Evolutionary conservation across 2,113 vertebrate genomes (phyloP).

Genomic region (Brachypodius melanocephalos): DNA sequence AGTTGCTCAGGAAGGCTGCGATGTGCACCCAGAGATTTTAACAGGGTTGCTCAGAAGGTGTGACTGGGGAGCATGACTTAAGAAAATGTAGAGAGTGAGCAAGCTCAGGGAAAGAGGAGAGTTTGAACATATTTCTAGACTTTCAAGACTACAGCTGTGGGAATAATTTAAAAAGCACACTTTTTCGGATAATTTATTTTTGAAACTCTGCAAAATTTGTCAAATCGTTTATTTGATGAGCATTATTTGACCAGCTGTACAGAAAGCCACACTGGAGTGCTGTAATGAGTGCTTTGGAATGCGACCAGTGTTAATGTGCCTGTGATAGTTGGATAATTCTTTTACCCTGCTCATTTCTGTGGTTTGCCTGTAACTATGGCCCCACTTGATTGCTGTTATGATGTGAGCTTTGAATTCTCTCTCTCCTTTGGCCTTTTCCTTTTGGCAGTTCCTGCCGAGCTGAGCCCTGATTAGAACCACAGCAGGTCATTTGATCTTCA

Average conservation of each 20-base stretch:
- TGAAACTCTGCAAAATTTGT: constrained; percentile 47
- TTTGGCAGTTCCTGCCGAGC: constrained; percentile 53
- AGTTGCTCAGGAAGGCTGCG: neutral
- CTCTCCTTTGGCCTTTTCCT: constrained; percentile 65
- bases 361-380: constrained; percentile 46
- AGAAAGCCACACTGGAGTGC: constrained; percentile 5
- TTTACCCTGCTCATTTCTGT: constrained; percentile 32
- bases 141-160: neutral
- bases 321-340: constrained; percentile 44
- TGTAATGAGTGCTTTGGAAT: constrained; percentile 56
- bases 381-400: constrained; percentile 37
- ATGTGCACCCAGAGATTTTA: neutral
- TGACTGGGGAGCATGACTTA: neutral
- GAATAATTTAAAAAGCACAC: constrained; percentile 43
- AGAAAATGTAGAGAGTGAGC: constrained; percentile 7
- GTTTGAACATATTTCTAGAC: neutral
- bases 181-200: constrained; percentile 43
- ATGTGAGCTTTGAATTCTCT: constrained; percentile 60
- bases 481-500: constrained; percentile 60
- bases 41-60: neutral
- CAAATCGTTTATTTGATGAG: constrained; percentile 52
- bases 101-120: neutral
- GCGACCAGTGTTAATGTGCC: neutral
- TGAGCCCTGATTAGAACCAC: constrained; percentile 65
- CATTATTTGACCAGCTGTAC: constrained; percentile 49